These are phyloP conservation scores for Nothobranchius kuhntae DNA, from an alignment of 2,113 vertebrate species.

Conservation along the genomic window DNA sequence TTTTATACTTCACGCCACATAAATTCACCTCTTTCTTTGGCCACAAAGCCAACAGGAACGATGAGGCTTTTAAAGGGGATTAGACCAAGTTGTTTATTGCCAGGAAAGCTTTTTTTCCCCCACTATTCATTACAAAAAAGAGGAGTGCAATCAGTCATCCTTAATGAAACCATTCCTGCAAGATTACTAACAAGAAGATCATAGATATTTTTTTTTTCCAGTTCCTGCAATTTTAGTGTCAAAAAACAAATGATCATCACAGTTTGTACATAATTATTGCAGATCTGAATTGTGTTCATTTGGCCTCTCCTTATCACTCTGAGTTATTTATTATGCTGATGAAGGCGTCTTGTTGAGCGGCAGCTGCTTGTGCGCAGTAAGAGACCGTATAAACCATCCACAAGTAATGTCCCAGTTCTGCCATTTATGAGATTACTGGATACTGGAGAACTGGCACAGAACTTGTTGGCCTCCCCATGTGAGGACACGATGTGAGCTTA, in stretches of 20 bases:
- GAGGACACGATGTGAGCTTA: constrained; percentile 12
- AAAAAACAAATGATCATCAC: not conserved
- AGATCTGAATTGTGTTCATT: constrained; percentile 52
- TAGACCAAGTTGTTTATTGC: constrained; percentile 13
- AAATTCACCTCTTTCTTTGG: constrained; percentile 33
- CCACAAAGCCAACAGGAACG: constrained; percentile 21
- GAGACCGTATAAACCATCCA: constrained; percentile 23
- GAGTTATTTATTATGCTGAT: constrained; percentile 51
- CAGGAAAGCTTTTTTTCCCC: constrained; percentile 1
- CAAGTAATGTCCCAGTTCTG: constrained; percentile 29
- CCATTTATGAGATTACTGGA: constrained; percentile 41
- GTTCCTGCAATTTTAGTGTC: not conserved
- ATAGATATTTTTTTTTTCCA: constrained; percentile 36
- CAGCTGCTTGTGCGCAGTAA: constrained; percentile 55
- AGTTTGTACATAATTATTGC: constrained; percentile 52
- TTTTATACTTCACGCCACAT: constrained; percentile 51
- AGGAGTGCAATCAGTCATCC: constrained; percentile 25
- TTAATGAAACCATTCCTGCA: constrained; percentile 32
- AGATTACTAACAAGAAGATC: constrained; percentile 27
- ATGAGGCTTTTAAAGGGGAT: constrained; percentile 12
- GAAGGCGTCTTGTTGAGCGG: constrained; percentile 49
- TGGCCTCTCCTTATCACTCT: constrained; percentile 36
- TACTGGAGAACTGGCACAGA: constrained; percentile 22
- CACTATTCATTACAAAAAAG: not conserved
- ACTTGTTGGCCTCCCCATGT: constrained; percentile 15